These are phyloP conservation scores for Rhegmatorhina hoffmannsi DNA, from an alignment of 2,113 vertebrate genomes.

Conservation along the genomic window DNA sequence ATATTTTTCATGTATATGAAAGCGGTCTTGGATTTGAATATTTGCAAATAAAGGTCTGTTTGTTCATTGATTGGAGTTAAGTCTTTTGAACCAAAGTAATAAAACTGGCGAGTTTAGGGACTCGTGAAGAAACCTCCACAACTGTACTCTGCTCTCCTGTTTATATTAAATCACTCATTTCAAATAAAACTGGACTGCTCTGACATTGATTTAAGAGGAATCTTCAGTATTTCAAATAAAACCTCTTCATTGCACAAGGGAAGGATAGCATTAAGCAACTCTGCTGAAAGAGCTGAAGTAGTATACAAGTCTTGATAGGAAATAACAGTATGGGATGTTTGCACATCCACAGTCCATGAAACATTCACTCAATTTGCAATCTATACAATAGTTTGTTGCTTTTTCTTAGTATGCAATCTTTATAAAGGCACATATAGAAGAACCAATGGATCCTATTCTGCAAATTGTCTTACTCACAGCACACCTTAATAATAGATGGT, in stretches of 20 bases:
- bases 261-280: not conserved
- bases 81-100: not conserved
- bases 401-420: not conserved
- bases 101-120: not conserved
- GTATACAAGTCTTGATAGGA: too few relatives aligned
- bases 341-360: not conserved
- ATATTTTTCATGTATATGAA: not conserved
- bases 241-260: not conserved
- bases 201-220: not conserved
- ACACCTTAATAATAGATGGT: not conserved
- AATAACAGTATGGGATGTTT: not conserved
- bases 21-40: not conserved
- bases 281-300: fast-evolving
- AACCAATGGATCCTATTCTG: not conserved
- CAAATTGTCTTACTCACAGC: not conserved
- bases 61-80: not conserved
- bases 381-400: fast-evolving
- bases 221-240: not conserved
- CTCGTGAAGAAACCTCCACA: not conserved
- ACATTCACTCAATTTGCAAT: not conserved
- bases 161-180: not conserved
- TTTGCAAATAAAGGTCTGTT: constrained; percentile 8
- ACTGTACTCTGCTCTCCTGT: not conserved
- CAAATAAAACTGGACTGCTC: not conserved
- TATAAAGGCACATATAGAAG: not conserved